A percentile compares a stretch with the other conserved stretches of the same genome.
These are phyloP conservation scores for Macrostomum lignano DNA, from an alignment of 1,140 invertebrate species.

Conservation along the genomic window DNA sequence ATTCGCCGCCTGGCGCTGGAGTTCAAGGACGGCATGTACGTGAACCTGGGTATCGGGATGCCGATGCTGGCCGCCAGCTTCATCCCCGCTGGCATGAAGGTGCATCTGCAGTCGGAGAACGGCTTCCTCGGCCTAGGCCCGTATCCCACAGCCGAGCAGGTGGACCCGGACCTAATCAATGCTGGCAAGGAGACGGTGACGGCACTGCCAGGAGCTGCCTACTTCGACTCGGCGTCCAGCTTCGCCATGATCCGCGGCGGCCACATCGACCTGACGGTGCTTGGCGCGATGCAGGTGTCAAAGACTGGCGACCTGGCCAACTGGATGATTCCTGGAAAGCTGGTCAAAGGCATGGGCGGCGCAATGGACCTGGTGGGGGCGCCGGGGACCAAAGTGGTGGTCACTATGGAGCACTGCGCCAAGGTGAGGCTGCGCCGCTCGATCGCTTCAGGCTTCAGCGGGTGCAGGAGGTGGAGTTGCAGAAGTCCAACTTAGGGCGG, in stretches of 20 bases:
- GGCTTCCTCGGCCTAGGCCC: constrained; percentile 77
- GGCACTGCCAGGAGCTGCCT: constrained; percentile 54
- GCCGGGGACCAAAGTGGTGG: constrained; percentile 55
- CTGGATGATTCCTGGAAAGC: constrained; percentile 94
- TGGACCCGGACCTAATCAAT: constrained; percentile 86
- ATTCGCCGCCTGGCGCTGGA: constrained; percentile 65
- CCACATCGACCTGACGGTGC: constrained; percentile 71
- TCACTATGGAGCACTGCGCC: constrained; percentile 84
- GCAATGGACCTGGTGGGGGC: constrained; percentile 84
- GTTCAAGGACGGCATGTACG: constrained; percentile 90
- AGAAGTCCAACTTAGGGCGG: too few relatives aligned
- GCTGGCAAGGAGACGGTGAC: constrained; percentile 95
- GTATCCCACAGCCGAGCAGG: constrained; percentile 42
- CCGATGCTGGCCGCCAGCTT: constrained; percentile 78
- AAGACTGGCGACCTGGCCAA: constrained; percentile 86
- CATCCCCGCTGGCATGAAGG: constrained; percentile 37
- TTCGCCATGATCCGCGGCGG: constrained; percentile 96
- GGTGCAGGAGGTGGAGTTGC: too few relatives aligned
- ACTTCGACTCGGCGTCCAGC: constrained; percentile 78
- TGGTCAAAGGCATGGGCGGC: constrained; percentile 96
- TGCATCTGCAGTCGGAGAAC: constrained; percentile 70
- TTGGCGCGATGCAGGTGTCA: constrained; percentile 92
- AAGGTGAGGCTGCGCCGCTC: constrained; percentile 35
- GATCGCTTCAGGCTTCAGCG: too few relatives aligned
- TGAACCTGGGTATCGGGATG: constrained; percentile 74